Percentiles rank a stretch among this genome's conserved stretches.
Conservation (phyloP, 2,113 vertebrate species). For the Eleginops maclovinus region DNA sequence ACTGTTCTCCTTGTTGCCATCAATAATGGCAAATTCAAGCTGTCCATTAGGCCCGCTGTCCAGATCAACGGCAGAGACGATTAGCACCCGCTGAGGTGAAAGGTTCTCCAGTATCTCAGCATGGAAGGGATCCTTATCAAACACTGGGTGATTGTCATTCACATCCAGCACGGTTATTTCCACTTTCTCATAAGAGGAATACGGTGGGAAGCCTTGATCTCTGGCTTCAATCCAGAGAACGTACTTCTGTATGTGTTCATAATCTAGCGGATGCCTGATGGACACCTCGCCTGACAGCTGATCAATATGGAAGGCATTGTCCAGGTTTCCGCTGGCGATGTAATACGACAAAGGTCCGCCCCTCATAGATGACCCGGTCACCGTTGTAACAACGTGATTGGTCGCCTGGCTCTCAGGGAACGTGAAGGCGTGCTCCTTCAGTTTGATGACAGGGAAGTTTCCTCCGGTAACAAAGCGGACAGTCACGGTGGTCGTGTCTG, state of each 20-base stretch:
- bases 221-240: constrained; percentile 95
- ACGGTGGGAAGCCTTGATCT: constrained; percentile 95
- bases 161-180: constrained; percentile 91
- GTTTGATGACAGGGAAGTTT: constrained; percentile 90
- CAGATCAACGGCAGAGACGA: constrained; percentile 87
- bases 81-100: constrained; percentile 88
- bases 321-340: constrained; percentile 95
- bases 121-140: constrained; percentile 90
- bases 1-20: constrained; percentile 91
- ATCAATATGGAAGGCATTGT: constrained; percentile 91
- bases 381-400: constrained; percentile 87
- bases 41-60: constrained; percentile 95
- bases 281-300: constrained; percentile 93
- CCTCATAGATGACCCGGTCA: constrained; percentile 89
- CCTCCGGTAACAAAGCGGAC: constrained; percentile 92
- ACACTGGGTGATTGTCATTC: constrained; percentile 92
- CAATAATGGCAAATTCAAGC: constrained; percentile 89
- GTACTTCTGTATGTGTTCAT: constrained; percentile 92
- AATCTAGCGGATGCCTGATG: constrained; percentile 88
- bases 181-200: constrained; percentile 94
- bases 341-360: constrained; percentile 93
- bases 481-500: constrained; percentile 93
- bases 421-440: constrained; percentile 87
- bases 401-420: constrained; percentile 93
- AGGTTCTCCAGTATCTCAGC: constrained; percentile 93